Percentiles rank a stretch among this genome's conserved stretches.
Conservation (phyloP, 2,888 invertebrate genomes). For the Sipha maydis region DNA sequence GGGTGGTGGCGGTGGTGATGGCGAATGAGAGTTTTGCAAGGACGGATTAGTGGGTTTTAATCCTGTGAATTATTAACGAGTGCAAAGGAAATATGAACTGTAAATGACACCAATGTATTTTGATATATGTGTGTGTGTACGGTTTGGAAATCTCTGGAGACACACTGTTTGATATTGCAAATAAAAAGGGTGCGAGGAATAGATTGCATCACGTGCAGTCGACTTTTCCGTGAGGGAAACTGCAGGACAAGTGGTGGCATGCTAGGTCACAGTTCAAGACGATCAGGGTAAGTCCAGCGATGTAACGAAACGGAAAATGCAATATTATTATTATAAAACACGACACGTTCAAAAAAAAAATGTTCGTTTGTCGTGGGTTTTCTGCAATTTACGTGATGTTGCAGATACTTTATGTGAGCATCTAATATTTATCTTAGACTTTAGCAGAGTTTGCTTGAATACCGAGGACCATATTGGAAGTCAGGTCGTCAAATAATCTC, state of each 20-base stretch:
- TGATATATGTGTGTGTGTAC: not conserved
- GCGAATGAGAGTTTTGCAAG: constrained; percentile 17
- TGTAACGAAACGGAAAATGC: not conserved
- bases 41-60: constrained; percentile 22
- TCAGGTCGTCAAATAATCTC: too few relatives aligned
- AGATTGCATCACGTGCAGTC: not conserved
- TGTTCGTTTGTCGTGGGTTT: too few relatives aligned
- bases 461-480: too few relatives aligned
- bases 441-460: too few relatives aligned
- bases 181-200: constrained; percentile 1
- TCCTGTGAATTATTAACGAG: constrained; percentile 40
- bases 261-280: too few relatives aligned
- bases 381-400: too few relatives aligned
- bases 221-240: not conserved
- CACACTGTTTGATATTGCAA: not conserved
- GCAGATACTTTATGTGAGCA: too few relatives aligned
- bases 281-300: not conserved
- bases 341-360: too few relatives aligned
- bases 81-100: constrained; percentile 12
- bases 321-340: too few relatives aligned
- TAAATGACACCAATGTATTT: constrained; percentile 21
- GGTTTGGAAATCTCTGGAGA: constrained; percentile 24
- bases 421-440: too few relatives aligned
- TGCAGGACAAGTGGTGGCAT: not conserved
- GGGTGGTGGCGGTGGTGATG: not conserved